Conservation (phyloP, 2,797 vertebrate species). For the Thunnus albacares region DNA sequence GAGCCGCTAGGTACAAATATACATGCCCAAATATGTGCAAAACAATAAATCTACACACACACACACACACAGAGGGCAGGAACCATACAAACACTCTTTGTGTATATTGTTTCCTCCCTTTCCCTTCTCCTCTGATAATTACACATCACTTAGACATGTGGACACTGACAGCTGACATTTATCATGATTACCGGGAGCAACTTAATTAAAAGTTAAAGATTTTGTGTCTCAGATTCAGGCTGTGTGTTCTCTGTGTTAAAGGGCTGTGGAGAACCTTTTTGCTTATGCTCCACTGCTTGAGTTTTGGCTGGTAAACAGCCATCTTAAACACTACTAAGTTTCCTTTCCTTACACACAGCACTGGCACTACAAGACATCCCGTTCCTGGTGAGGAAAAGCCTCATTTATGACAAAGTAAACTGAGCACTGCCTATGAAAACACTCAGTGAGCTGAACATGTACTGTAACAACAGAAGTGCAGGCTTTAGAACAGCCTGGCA, state of each 20-base stretch:
- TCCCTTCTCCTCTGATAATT: constrained; percentile 47
- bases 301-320: constrained; percentile 43
- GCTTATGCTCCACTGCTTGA: constrained; percentile 25
- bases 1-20: constrained; percentile 33
- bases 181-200: constrained; percentile 38
- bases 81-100: background rate
- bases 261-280: constrained; percentile 19
- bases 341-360: constrained; percentile 38
- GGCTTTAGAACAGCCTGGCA: constrained; percentile 20
- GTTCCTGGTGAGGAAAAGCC: constrained; percentile 60
- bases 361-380: constrained; percentile 41
- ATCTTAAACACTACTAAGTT: constrained; percentile 49
- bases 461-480: constrained; percentile 41
- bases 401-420: constrained; percentile 65
- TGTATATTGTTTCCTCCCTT: background rate
- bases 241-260: constrained; percentile 37
- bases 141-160: constrained; percentile 13
- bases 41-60: constrained; percentile 18
- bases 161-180: constrained; percentile 38
- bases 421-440: constrained; percentile 57
- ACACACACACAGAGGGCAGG: background rate
- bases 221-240: constrained; percentile 30
- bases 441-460: constrained; percentile 43
- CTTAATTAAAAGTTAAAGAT: constrained; percentile 64
- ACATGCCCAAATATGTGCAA: constrained; percentile 43